A percentile compares a stretch with the other conserved stretches of the same genome.
Conservation (phyloP, 2,797 vertebrate genomes). For the Cyprinodon diabolis region DNA sequence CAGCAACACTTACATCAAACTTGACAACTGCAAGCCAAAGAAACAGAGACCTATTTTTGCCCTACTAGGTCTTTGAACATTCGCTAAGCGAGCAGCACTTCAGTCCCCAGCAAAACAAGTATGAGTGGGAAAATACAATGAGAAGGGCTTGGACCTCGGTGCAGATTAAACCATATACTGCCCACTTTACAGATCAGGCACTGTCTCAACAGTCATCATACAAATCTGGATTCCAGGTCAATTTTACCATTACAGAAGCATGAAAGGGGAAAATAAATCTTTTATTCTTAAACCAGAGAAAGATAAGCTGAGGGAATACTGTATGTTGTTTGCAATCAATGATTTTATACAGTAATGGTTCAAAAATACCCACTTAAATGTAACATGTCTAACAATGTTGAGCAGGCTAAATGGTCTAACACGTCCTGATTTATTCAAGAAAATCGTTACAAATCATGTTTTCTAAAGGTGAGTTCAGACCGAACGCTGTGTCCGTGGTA, state of each 20-base stretch:
- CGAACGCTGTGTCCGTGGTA: no score
- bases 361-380: no score
- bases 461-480: no score
- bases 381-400: no score
- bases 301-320: no score
- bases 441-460: no score
- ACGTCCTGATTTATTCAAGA: no score
- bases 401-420: no score
- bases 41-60: not conserved
- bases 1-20: conserved; percentile 6
- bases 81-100: not conserved
- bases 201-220: not conserved
- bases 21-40: not conserved
- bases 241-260: not conserved
- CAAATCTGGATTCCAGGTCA: not conserved
- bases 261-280: not conserved
- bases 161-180: not conserved
- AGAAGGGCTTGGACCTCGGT: not conserved
- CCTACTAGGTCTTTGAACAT: not conserved
- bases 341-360: no score
- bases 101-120: conserved; percentile 5
- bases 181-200: not conserved
- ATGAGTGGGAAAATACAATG: not conserved
- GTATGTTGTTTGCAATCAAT: no score
- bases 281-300: not conserved